Evolutionary conservation across 2,888 invertebrate species (phyloP), one percentile per base, ranked within the genome.

Genomic region (Rotaria sp.): DNA sequence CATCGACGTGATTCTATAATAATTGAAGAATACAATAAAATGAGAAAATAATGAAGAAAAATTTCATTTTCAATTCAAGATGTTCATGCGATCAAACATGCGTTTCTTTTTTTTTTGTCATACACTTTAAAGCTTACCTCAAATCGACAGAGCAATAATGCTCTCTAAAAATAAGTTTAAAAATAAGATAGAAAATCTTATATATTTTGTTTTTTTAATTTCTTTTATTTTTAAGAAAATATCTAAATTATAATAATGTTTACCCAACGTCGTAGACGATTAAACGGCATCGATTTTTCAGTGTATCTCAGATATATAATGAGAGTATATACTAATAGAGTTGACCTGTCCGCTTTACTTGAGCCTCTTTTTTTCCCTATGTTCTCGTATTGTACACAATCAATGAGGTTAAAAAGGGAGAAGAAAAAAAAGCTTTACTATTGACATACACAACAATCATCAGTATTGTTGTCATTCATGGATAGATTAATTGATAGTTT

Each of bases 371-470:
- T 80, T 45, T 80, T 80, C n/a, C 35, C 26, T 13, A 45, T n/a
- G 18, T 26, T 45, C n/a, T 24, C n/a, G 24, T 45, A 80, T 45
- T 80, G 45, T 80, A 80, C 80, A 80, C 45, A 67, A 45, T 80
- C 80, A 80, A 45, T 24, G 41, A 45, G 80, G 80, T 80, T 45
- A 45, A 80, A 80, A 45, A 21, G n/a, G n/a, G 26, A 80, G 75
- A 11, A n/a, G n/a, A 30, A 80, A 26, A 80, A 26, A 18, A 67
- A 18, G 30, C 67, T 45, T 45, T 45, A 45, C 80, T 80, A 45
- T 80, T 80, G 80, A 80, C 80, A 80, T 80, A 38, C 15, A 45
- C 80, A 80, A 67, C 67, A 67, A 67, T 67, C 18, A 67, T 35
- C 35, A 67, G 35, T 35, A 67, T 67, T 67, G 35, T 67, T 67